Conservation (phyloP, 2,113 vertebrate species). For the Gymnogyps californianus region DNA sequence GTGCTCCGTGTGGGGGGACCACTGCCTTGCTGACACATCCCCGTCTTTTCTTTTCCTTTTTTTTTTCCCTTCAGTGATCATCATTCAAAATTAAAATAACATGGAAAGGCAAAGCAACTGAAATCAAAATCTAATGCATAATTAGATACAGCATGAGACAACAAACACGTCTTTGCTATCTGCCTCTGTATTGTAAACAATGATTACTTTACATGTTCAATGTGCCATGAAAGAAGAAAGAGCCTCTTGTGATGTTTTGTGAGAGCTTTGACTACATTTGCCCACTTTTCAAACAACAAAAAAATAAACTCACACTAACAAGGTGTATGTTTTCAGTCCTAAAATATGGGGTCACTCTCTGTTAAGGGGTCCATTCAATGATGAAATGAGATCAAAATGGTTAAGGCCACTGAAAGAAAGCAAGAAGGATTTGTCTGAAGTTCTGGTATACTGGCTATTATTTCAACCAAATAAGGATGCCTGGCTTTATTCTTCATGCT, state of each 20-base stretch:
- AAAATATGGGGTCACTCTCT: slow-evolving; percentile 64
- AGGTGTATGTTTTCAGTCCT: slow-evolving; percentile 68
- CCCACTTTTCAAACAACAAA: slow-evolving; percentile 69
- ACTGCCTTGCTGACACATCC: background rate
- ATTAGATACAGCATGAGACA: slow-evolving; percentile 56
- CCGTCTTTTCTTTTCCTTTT: background rate
- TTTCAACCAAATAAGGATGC: slow-evolving; percentile 71
- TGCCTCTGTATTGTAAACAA: slow-evolving; percentile 65
- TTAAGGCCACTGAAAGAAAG: slow-evolving; percentile 65
- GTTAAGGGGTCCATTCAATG: slow-evolving; percentile 67
- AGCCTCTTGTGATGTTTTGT: slow-evolving; percentile 65
- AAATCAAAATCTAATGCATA: slow-evolving; percentile 68
- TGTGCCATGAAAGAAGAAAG: slow-evolving; percentile 63
- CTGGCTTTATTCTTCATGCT: slow-evolving; percentile 68
- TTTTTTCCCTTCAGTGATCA: slow-evolving; percentile 8
- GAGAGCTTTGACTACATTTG: slow-evolving; percentile 68
- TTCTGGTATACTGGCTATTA: slow-evolving; percentile 67
- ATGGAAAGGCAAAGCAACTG: slow-evolving; percentile 49
- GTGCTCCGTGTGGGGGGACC: fast-evolving
- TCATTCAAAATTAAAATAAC: slow-evolving; percentile 68
- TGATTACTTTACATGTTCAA: slow-evolving; percentile 66
- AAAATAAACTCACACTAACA: slow-evolving; percentile 72
- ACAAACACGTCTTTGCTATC: slow-evolving; percentile 66
- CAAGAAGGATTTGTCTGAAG: slow-evolving; percentile 67
- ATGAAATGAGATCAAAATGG: slow-evolving; percentile 71